Conservation (phyloP, 2,797 vertebrate genomes). For the Cygnus olor region DNA sequence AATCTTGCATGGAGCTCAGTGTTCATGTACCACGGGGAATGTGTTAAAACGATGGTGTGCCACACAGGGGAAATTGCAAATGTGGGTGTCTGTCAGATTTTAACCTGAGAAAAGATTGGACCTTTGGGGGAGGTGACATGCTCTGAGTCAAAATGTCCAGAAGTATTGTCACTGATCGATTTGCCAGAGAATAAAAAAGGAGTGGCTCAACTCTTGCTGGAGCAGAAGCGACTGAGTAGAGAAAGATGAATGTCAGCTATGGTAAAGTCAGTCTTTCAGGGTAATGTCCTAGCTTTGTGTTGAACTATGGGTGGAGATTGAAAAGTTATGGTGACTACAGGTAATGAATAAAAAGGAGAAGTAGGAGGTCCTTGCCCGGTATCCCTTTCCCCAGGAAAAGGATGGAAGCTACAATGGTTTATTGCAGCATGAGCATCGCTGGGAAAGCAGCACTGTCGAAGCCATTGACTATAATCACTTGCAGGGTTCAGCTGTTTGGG, state of each 20-base stretch:
- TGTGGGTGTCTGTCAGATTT: conserved; percentile 47
- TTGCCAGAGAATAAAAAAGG: no score
- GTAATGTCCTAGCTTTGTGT: not conserved
- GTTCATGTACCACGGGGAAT: conserved; percentile 42
- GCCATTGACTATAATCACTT: accelerated
- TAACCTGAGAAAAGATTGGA: not conserved
- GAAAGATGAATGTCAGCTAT: not conserved
- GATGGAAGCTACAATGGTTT: not conserved
- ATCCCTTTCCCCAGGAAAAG: not conserved
- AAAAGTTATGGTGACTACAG: not conserved
- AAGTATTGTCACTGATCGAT: not conserved
- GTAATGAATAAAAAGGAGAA: not conserved
- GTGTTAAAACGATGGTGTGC: conserved; percentile 17
- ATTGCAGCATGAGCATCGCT: not conserved
- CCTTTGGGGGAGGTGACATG: conserved; percentile 17
- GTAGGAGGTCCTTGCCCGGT: not conserved
- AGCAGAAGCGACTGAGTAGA: not conserved
- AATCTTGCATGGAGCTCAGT: conserved; percentile 33
- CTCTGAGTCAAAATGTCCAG: conserved; percentile 30
- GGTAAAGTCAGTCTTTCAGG: not conserved
- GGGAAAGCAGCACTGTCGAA: not conserved
- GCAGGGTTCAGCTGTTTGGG: not conserved
- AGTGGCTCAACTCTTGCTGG: not conserved
- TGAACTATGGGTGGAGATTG: not conserved
- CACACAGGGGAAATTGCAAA: conserved; percentile 16